Conservation (phyloP, 2,888 invertebrate genomes). For the Drosophila maculinotata region DNA sequence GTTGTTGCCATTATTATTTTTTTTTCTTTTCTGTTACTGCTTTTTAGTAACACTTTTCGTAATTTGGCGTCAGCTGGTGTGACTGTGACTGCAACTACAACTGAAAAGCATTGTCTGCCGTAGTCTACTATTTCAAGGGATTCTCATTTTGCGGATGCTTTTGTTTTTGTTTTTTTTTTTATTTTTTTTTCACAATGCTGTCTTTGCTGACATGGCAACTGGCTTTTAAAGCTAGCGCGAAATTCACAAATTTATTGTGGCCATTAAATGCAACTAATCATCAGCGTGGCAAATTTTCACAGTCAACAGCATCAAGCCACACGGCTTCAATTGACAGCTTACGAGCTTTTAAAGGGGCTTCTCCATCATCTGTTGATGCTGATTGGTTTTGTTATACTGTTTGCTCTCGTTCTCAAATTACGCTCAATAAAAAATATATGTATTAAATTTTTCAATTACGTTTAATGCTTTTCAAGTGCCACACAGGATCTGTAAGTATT, state of each 20-base stretch:
- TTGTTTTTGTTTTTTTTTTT: background rate
- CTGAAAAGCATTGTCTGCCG: constrained; percentile 24
- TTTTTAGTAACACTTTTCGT: constrained; percentile 29
- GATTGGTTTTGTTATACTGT: constrained; percentile 11
- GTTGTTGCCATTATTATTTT: constrained; percentile 30
- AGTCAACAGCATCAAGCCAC: constrained; percentile 22
- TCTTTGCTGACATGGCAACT: constrained; percentile 41
- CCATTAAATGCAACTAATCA: constrained; percentile 43
- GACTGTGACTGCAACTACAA: constrained; percentile 1
- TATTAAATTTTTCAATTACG: background rate
- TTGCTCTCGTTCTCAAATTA: constrained; percentile 1
- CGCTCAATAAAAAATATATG: background rate
- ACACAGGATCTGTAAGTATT: too few relatives aligned
- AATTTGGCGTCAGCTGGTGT: constrained; percentile 3
- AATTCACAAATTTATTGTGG: constrained; percentile 23
- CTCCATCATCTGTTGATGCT: constrained; percentile 1
- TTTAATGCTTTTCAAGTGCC: too few relatives aligned
- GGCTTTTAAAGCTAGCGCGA: constrained; percentile 17
- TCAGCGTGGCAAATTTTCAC: constrained; percentile 31
- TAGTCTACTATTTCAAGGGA: background rate
- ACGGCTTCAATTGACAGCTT: constrained; percentile 23
- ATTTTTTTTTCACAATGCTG: background rate
- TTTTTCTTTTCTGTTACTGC: constrained; percentile 8
- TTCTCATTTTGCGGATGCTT: constrained; percentile 12
- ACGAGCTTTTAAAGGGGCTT: constrained; percentile 3